Evolutionary conservation across 2,888 invertebrate species (phyloP).

Genomic region (Limnephilus rhombicus): DNA sequence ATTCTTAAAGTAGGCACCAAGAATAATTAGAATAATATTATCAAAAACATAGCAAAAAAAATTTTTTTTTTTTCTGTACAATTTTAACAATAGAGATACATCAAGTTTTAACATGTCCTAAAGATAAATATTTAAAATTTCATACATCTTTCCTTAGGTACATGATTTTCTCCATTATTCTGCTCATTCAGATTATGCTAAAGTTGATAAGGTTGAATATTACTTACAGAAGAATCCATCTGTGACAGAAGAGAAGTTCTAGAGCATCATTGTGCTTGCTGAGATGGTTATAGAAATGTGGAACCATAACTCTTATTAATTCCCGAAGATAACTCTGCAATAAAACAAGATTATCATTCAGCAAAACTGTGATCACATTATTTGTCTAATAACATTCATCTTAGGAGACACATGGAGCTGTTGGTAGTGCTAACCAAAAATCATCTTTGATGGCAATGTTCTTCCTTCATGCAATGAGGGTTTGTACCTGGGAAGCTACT

Average conservation of each 20-base stretch:
- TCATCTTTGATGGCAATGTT: neutral
- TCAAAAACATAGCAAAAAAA: too few species aligned
- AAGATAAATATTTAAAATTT: too few species aligned
- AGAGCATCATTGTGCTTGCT: slow-evolving; percentile 90
- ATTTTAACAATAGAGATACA: too few species aligned
- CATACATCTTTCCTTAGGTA: too few species aligned
- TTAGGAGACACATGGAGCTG: neutral
- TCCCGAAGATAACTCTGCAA: slow-evolving; percentile 89
- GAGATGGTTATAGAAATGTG: slow-evolving; percentile 93
- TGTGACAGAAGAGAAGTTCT: slow-evolving; percentile 94
- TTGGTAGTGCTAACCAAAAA: neutral
- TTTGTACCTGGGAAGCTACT: neutral
- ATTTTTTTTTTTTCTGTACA: too few species aligned
- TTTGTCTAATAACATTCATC: neutral
- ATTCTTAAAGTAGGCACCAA: neutral
- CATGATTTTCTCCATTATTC: too few species aligned
- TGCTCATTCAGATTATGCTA: too few species aligned
- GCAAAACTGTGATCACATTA: neutral
- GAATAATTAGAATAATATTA: too few species aligned
- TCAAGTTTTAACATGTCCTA: too few species aligned
- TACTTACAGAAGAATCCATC: slow-evolving; percentile 93
- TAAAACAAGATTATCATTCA: slow-evolving; percentile 43
- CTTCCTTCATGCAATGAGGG: neutral
- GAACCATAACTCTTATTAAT: slow-evolving; percentile 91
- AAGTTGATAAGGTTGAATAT: neutral